phyloP scores from a whole-genome alignment of 1,140 invertebrate genomes.

The Ceratina australensis region DNA sequence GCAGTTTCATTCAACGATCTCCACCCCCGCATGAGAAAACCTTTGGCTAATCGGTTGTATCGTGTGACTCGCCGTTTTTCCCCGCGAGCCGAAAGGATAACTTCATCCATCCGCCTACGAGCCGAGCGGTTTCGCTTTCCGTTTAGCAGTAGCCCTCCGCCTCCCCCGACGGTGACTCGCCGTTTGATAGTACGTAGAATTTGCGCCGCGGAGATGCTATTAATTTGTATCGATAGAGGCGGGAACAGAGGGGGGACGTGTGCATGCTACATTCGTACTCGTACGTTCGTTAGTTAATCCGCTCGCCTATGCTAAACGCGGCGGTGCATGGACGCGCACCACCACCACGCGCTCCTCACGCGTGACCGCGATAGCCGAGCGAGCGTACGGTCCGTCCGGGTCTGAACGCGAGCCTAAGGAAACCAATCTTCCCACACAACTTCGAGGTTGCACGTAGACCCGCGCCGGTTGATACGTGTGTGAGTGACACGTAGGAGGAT shows the following conservation, averaged over 20 bases:
- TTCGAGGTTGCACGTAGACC: conserved; percentile 10
- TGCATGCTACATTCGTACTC: conserved; percentile 59
- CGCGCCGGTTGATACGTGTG: conserved; percentile 29
- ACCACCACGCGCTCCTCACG: conserved; percentile 36
- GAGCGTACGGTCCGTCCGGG: background rate
- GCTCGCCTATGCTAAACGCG: conserved; percentile 29
- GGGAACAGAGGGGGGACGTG: conserved; percentile 49
- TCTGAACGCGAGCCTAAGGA: conserved; percentile 42
- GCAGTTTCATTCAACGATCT: conserved; percentile 33
- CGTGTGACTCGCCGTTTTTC: conserved; percentile 29
- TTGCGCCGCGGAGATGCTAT: conserved; percentile 50
- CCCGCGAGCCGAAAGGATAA: conserved; percentile 4
- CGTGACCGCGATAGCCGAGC: conserved; percentile 51
- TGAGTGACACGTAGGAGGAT: conserved; percentile 71
- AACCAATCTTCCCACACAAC: conserved; percentile 23
- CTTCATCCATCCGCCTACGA: conserved; percentile 43
- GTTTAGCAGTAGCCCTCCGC: background rate
- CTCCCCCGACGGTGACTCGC: conserved; percentile 6
- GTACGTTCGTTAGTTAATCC: conserved; percentile 59
- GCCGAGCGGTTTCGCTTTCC: conserved; percentile 1
- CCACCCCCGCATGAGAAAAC: conserved; percentile 8
- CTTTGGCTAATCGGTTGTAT: background rate
- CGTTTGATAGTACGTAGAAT: background rate
- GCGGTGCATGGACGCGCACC: conserved; percentile 10
- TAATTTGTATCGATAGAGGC: conserved; percentile 68